Percentiles rank a stretch among this genome's conserved stretches.
Conservation (phyloP, 2,888 invertebrate species). For the Lasioglossum morio region DNA sequence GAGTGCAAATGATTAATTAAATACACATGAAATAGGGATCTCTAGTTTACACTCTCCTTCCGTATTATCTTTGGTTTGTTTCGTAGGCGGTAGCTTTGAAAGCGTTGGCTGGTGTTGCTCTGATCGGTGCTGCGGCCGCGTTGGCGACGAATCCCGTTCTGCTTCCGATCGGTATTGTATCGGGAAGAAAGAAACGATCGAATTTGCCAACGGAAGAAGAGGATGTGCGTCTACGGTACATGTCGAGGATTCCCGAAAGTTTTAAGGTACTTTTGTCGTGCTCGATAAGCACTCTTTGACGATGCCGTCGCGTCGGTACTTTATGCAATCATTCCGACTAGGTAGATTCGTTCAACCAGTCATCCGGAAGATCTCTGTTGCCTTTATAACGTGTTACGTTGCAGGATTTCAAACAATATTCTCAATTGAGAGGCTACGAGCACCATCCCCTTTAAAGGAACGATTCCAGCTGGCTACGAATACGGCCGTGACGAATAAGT, state of each 20-base stretch:
- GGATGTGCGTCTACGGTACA: constrained; percentile 63
- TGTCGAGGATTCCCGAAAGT: constrained; percentile 70
- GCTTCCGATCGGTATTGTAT: constrained; percentile 91
- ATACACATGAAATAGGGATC: too few species aligned
- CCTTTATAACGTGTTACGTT: constrained; percentile 51
- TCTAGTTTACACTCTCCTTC: not conserved
- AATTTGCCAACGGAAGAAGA: constrained; percentile 45
- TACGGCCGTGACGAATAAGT: not conserved
- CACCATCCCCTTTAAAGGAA: constrained; percentile 71
- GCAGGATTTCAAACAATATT: constrained; percentile 77
- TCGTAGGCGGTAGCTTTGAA: constrained; percentile 87
- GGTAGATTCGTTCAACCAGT: not conserved
- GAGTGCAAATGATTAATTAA: too few species aligned
- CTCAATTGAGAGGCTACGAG: constrained; percentile 71
- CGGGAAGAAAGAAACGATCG: constrained; percentile 87
- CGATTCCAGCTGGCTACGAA: constrained; percentile 62
- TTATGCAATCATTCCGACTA: not conserved
- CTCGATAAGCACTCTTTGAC: not conserved
- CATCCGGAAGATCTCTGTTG: not conserved
- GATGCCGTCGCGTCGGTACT: not conserved
- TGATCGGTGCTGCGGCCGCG: constrained; percentile 92
- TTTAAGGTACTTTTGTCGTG: not conserved
- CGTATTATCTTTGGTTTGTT: not conserved
- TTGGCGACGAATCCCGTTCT: constrained; percentile 92
- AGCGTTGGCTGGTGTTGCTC: constrained; percentile 91